Evolutionary conservation across 64 coral and sea anemone species (phyloP), one percentile per base, ranked within the genome.

Genomic region (Stichodactyla mertensii): DNA sequence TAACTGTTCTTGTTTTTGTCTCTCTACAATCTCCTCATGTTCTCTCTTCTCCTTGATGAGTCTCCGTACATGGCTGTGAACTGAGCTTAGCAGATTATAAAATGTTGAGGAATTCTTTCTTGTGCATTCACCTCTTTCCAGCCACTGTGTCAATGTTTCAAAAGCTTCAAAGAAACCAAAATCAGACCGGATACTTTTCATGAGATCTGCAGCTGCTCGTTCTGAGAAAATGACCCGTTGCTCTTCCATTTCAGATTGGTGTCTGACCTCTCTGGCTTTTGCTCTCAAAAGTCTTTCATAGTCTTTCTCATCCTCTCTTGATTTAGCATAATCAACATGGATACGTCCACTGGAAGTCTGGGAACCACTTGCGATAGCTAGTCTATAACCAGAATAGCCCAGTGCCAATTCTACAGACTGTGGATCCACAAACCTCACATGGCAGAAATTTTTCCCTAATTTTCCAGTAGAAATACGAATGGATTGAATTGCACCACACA

Each of bases 41-140:
- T 96, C 94, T 62, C 89, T 92, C 26, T 92, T 92, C 83, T 87
- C 92, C 23, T 53, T 90, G 10, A 90, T 77, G 19, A 96, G 62
- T 51, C 94, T 77, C 61, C 92, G 93, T 57, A 93, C 82, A 28
- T 93, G 91, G 23, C 70, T 88, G n/a, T 96, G 85, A 52, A 89
- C 82, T 16, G 88, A 83, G 51, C 77, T 92, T 4, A 96, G 82
- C 5, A 96, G 77, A 14, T 91, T 70, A 79, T 96, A 92, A 23
- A 96, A 96, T 45, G 86, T 92, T 64, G 66, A 83, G 2, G 91
- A 91, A 81, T 88, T 92, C 20, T 51, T 90, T 19, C 94, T 87
- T 15, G 91, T 96, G 60, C 90, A 92, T 60, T 96, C 94, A 11
- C 94, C 94, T 58, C 82, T 87, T 51, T 93, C 94, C 64, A 96